A percentile compares a stretch with the other conserved stretches of the same genome.
These are phyloP conservation scores for Cotesia glomerata DNA, from an alignment of 1,140 invertebrate genomes.

Conservation along the genomic window DNA sequence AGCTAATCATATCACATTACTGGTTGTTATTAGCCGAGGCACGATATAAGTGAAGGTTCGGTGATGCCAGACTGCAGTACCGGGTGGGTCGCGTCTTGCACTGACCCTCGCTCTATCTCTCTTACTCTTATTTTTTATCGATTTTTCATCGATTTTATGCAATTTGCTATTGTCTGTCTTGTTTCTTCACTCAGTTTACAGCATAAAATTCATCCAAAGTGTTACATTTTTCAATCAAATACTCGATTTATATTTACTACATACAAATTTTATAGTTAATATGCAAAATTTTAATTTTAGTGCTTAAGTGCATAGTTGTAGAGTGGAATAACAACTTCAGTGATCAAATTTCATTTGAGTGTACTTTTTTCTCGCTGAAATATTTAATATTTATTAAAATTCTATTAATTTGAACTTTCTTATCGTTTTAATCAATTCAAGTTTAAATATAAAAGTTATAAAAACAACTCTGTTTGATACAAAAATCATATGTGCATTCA, in stretches of 20 bases:
- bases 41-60: constrained; percentile 63
- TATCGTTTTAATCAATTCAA: too few species aligned
- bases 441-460: too few species aligned
- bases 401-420: too few species aligned
- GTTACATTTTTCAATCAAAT: not conserved
- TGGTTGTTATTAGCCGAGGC: constrained; percentile 61
- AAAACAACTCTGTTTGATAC: too few species aligned
- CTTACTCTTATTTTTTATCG: constrained; percentile 21
- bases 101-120: constrained; percentile 51
- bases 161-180: not conserved
- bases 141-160: constrained; percentile 8
- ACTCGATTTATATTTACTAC: too few species aligned
- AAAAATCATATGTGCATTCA: not conserved
- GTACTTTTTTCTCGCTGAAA: not conserved
- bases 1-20: constrained; percentile 65
- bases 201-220: not conserved
- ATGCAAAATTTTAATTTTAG: too few species aligned
- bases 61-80: constrained; percentile 56
- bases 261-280: too few species aligned
- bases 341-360: not conserved
- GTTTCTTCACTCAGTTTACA: not conserved
- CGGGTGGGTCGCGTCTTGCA: constrained; percentile 59
- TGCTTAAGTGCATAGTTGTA: too few species aligned
- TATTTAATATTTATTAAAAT: too few species aligned
- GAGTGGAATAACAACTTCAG: too few species aligned